phyloP scores from a whole-genome alignment of 37 sponge, comb jelly and placozoan genomes.

The Halisarca cf. caerulea region DNA sequence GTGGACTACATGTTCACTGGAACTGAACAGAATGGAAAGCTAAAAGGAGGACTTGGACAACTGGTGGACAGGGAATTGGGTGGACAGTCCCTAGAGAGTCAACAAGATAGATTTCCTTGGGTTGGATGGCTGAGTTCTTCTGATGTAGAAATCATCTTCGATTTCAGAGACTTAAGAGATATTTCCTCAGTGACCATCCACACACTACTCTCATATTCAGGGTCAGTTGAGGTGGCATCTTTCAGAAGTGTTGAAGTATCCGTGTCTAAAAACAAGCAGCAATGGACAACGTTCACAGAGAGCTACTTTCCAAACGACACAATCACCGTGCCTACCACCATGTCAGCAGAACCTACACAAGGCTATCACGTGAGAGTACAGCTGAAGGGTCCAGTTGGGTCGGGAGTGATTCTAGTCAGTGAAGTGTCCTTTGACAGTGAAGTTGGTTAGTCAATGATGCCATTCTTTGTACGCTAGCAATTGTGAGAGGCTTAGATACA shows the following conservation, averaged over 20 bases:
- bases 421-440: slow-evolving; percentile 7
- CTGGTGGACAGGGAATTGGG: slow-evolving; percentile 15
- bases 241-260: neutral
- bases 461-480: too few species aligned
- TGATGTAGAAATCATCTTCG: neutral
- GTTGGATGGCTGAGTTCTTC: neutral
- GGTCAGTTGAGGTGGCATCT: neutral
- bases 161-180: neutral
- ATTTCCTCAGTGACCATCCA: neutral
- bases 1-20: neutral
- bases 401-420: slow-evolving; percentile 2
- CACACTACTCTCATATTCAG: neutral
- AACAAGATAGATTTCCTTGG: slow-evolving; percentile 1
- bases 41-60: slow-evolving; percentile 4
- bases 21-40: neutral
- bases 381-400: neutral
- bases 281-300: slow-evolving; percentile 1
- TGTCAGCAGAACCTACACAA: neutral
- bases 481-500: too few species aligned
- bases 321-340: neutral
- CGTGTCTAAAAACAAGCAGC: neutral
- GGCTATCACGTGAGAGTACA: neutral
- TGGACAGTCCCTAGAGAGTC: neutral
- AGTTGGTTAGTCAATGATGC: slow-evolving; percentile 1
- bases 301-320: too few species aligned